Base-by-base conservation (phyloP, 1,140 invertebrate species). In the Aphaenogaster ashmeadi region DNA sequence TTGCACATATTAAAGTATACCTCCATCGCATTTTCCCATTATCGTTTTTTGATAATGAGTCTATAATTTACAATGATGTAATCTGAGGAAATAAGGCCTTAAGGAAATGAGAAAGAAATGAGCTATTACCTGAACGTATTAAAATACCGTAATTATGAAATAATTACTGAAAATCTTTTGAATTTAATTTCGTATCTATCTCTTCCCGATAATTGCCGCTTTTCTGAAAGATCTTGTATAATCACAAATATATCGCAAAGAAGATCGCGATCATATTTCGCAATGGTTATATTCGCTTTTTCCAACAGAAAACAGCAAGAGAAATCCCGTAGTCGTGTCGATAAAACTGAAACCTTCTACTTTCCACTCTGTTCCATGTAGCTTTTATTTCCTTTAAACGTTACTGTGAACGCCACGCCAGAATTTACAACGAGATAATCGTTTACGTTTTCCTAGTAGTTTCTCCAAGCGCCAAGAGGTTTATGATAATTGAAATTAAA, bases 281-380 rank as follows among this genome's bases (percentile, higher is more conserved):
- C 64, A 84, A 69, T 60, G 84, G 36, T 89, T 87, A 84, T 80
- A 60, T 74, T 58, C 62, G 38, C 5, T 67, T 60, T 62, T 44
- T 21, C 60, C 9, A 9, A n/a, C 21, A 77, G 38, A 21, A 67
- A 83, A 58, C 44, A 54, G 41, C 58, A 21, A 71, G 27, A 58
- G 54, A 33, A 38, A 13, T 67, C 15, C 41, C 77, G 75, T 87
- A 62, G 18, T 64, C 67, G 38, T 54, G 33, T 69, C 62, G 72
- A 88, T 90, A 90, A 90, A 90, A 90, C 41, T 75, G 88, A 90
- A 90, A 90, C 62, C 75, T 88, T 90, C 47, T 85, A 56, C 21
- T 84, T 47, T 21, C n/a, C 5, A 69, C 36, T 58, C 33, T 13
- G 13, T 3, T 38, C 3, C 27, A 27, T 11, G n/a, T 50, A 27